A percentile compares a stretch with the other conserved stretches of the same genome.
These are phyloP conservation scores for Limonius californicus DNA, from an alignment of 1,140 invertebrate species.

Conservation along the genomic window DNA sequence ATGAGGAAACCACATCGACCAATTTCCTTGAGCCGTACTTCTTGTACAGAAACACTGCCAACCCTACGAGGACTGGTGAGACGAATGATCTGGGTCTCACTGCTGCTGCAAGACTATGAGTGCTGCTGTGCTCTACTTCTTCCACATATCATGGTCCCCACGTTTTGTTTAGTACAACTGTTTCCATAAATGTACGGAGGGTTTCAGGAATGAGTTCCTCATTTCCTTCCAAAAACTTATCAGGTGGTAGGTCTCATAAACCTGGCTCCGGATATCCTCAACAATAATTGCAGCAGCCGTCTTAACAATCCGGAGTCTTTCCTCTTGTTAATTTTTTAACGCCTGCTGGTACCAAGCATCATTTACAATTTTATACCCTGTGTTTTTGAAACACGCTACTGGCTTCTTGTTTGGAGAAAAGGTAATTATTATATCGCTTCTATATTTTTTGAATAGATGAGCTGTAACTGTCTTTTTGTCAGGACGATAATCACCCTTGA, in stretches of 20 bases:
- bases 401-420: background rate
- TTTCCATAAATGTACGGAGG: background rate
- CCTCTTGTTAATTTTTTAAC: background rate
- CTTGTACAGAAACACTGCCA: background rate
- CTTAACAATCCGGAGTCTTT: conserved; percentile 17
- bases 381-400: conserved; percentile 12
- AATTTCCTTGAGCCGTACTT: conserved; percentile 6
- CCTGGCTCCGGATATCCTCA: conserved; percentile 19
- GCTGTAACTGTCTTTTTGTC: background rate
- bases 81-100: background rate
- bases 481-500: background rate
- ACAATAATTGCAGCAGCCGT: conserved; percentile 17
- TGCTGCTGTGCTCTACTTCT: conserved; percentile 8
- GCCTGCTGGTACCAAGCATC: conserved; percentile 9
- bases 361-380: conserved; percentile 18
- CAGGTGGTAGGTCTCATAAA: conserved; percentile 11
- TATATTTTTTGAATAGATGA: background rate
- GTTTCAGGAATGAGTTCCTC: conserved; percentile 5
- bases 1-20: conserved; percentile 19
- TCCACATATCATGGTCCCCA: conserved; percentile 12
- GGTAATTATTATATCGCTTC: conserved; percentile 3
- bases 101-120: conserved; percentile 11
- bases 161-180: conserved; percentile 10
- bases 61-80: background rate
- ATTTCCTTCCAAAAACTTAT: conserved; percentile 4